Conservation (phyloP, 2,888 invertebrate species). For the Drosophila peninsularis region DNA sequence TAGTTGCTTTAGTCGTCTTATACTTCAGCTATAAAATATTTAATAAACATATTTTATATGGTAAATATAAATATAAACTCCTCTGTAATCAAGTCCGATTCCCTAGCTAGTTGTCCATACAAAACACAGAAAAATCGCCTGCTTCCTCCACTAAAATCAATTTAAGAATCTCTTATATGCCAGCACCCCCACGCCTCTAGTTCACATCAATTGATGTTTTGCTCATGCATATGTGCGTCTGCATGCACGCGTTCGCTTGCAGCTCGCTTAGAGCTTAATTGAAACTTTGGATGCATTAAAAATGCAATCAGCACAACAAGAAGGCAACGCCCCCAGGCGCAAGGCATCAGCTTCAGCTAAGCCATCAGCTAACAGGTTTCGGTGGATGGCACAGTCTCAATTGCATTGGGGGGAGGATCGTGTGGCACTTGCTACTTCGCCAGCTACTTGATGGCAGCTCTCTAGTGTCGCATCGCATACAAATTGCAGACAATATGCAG, state of each 20-base stretch:
- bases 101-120: not conserved
- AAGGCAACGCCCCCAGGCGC: conserved; percentile 7
- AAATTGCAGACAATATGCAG: conserved; percentile 83
- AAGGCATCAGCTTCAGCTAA: conserved; percentile 22
- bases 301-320: conserved; percentile 74
- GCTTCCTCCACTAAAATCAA: not conserved
- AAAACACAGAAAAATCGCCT: not conserved
- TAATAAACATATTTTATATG: not conserved
- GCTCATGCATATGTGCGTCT: not conserved
- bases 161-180: not conserved
- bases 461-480: conserved; percentile 69
- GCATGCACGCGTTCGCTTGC: not conserved
- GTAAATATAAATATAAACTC: not conserved
- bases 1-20: too few relatives aligned
- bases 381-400: conserved; percentile 47
- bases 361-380: conserved; percentile 34
- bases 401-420: conserved; percentile 39
- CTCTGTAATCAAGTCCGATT: too few relatives aligned
- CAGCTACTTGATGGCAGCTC: conserved; percentile 38
- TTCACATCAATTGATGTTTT: conserved; percentile 2
- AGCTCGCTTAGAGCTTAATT: conserved; percentile 52
- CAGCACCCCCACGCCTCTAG: not conserved
- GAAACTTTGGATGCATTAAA: conserved; percentile 75
- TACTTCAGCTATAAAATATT: too few relatives aligned
- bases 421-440: conserved; percentile 37